phyloP scores from a whole-genome alignment of 2,888 invertebrate species.

The Ichneumoninae sp. region DNA sequence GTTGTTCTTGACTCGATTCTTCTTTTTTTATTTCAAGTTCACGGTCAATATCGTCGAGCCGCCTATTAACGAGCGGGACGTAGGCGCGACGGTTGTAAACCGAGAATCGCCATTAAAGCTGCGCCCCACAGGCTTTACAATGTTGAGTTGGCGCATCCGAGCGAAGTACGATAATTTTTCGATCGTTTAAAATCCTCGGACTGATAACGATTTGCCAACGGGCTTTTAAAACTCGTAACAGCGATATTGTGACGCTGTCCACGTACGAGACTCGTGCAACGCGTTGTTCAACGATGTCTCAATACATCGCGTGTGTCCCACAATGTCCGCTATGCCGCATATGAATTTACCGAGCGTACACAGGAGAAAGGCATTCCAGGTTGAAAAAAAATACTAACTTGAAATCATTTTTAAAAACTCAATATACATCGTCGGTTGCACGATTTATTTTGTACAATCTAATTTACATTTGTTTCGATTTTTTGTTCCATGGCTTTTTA shows the following conservation, averaged over 20 bases:
- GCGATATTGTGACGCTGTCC: neutral
- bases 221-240: neutral
- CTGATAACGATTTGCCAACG: neutral
- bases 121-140: neutral
- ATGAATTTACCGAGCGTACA: neutral
- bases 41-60: constrained; percentile 45
- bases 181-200: neutral
- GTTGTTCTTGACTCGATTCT: constrained; percentile 36
- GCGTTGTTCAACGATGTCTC: neutral
- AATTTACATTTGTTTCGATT: no score
- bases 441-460: no score
- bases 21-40: constrained; percentile 40
- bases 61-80: no score
- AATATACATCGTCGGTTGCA: no score
- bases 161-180: neutral
- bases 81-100: neutral
- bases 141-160: neutral
- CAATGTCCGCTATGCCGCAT: neutral
- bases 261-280: constrained; percentile 3
- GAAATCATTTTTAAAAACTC: neutral
- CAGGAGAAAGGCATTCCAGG: neutral
- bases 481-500: no score
- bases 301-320: neutral
- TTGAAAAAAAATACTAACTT: neutral
- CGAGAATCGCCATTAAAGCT: neutral